Conservation (phyloP, 2,888 invertebrate genomes). For the Caenorhabditis auriculariae region DNA sequence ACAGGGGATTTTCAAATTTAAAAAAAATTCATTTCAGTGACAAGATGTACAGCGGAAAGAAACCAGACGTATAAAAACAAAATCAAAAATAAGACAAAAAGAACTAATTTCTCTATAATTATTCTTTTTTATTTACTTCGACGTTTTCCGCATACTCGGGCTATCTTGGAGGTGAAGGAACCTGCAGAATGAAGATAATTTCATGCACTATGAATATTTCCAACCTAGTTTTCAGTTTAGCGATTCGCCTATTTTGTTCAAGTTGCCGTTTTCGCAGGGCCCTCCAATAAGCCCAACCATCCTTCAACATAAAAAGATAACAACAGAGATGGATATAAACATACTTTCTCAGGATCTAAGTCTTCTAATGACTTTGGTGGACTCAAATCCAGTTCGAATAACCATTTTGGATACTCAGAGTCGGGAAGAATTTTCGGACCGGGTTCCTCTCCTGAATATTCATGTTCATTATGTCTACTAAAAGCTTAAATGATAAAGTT, state of each 20-base stretch:
- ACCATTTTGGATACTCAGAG: conserved; percentile 67
- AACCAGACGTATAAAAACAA: no score
- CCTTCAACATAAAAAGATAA: conserved; percentile 7
- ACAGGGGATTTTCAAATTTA: no score
- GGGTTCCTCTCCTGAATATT: conserved; percentile 63
- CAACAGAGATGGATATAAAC: conserved; percentile 1
- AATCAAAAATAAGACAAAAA: no score
- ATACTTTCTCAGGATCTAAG: conserved; percentile 46
- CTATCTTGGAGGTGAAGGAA: conserved; percentile 53
- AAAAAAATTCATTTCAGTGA: no score
- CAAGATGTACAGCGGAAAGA: no score
- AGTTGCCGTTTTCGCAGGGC: conserved; percentile 47
- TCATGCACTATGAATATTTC: not conserved
- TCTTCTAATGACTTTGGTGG: conserved; percentile 51
- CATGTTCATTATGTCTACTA: no score
- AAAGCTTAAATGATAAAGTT: no score
- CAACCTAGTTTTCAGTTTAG: conserved; percentile 39
- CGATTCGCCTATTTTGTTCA: conserved; percentile 46
- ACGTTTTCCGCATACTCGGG: conserved; percentile 42
- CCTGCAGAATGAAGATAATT: not conserved
- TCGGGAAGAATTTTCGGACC: conserved; percentile 66
- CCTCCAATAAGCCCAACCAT: conserved; percentile 60
- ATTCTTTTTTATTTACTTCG: not conserved
- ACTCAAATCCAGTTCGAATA: conserved; percentile 54
- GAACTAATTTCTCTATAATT: no score